These are phyloP conservation scores for Alaudala cheleensis DNA, from an alignment of 2,113 vertebrate genomes.

Conservation along the genomic window DNA sequence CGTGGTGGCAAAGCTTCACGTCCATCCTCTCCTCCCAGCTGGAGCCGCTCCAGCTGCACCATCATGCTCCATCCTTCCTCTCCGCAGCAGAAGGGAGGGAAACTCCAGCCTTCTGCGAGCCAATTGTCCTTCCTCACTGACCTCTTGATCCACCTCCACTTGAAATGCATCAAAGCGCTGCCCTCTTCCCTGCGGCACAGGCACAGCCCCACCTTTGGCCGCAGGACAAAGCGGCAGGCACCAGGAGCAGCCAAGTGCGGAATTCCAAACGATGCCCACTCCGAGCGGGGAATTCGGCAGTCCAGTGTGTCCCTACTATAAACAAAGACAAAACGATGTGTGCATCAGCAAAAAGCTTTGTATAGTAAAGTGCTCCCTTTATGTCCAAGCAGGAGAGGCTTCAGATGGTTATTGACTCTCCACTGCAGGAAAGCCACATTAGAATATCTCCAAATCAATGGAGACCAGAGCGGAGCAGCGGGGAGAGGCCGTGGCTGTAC, in stretches of 20 bases:
- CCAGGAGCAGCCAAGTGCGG: background rate
- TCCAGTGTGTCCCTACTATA: background rate
- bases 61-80: background rate
- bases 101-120: background rate
- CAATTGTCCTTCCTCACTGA: background rate
- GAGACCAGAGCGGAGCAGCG: background rate
- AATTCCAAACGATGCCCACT: background rate
- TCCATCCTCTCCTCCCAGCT: background rate
- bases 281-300: background rate
- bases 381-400: conserved; percentile 30
- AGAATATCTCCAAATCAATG: conserved; percentile 54
- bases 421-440: conserved; percentile 35
- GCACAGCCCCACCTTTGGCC: background rate
- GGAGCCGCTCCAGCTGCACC: background rate
- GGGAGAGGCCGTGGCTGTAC: conserved; percentile 5
- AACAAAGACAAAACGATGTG: conserved; percentile 33
- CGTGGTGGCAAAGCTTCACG: background rate
- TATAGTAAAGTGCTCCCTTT: conserved; percentile 13
- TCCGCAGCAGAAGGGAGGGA: background rate
- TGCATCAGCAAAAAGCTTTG: conserved; percentile 54
- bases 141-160: background rate
- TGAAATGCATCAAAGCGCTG: background rate
- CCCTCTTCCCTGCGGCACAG: background rate
- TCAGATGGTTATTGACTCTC: conserved; percentile 50
- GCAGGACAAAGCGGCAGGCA: background rate